Evolutionary conservation across 2,113 vertebrate species (phyloP), one percentile per base, ranked within the genome.

Genomic region (Menura novaehollandiae): DNA sequence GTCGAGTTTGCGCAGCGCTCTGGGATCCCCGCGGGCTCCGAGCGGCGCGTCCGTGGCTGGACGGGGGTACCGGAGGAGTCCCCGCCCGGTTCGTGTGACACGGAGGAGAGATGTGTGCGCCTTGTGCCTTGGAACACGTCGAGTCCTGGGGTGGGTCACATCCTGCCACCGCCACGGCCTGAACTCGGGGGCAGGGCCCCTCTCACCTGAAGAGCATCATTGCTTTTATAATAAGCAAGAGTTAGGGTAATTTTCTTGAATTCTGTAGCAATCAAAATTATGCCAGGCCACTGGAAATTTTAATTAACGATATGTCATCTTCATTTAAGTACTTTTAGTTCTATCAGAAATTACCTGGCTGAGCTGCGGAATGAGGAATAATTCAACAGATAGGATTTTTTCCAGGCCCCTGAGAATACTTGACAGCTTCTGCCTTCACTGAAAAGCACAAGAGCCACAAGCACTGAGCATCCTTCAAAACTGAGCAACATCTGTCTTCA

Each of bases 401-500:
- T 6, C 37, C 51, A 16, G 47, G 6, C 20, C 33, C 27, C 35
- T 5, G 39, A 28, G 19, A 51, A 17, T 30, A n/a, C 11, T 2
- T 4, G 30, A 11, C 44, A 30, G 4, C 8, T 23, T 28, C 20
- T 63, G 32, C 14, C 2, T 26, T 55, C 7, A 11, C n/a, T 39
- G 39, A 35, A 30, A 23, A 10, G 60, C 44, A 10, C 1, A 0
- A 22, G 41, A 62, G 22, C n/a, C n/a, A 47, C 28, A 28, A 43
- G 47, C 3, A 6, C 51, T 16, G 59, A 67, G 66, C 55, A 47
- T 63, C 71, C 37, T 55, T 72, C 71, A 32, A 15, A 33, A 17
- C 0, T 24, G 2, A 10, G 18, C 39, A 22, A 1, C 21, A 10
- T 23, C 24, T 8, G 12, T 46, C 41, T 37, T 39, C 23, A 24